Evolutionary conservation across 2,888 invertebrate species (phyloP).

Genomic region (Drosophila meridiana): DNA sequence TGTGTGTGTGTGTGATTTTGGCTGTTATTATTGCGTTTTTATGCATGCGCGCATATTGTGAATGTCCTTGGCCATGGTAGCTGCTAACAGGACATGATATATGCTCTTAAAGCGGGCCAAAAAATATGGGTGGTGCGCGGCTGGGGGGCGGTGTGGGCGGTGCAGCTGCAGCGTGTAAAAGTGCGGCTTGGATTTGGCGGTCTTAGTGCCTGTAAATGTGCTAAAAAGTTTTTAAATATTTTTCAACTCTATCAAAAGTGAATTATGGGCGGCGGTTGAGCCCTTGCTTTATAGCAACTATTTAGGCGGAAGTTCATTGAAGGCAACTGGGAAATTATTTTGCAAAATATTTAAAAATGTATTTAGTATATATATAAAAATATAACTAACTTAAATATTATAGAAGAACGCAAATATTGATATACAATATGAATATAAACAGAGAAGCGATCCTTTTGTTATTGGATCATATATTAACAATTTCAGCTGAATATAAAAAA

Average conservation of each 20-base stretch:
- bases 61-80: conserved; percentile 76
- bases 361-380: not conserved
- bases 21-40: conserved; percentile 78
- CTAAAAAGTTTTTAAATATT: conserved; percentile 70
- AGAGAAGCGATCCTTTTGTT: too few species aligned
- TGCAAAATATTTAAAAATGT: not conserved
- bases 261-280: conserved; percentile 55
- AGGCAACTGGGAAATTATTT: conserved; percentile 17
- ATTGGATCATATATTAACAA: too few species aligned
- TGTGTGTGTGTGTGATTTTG: conserved; percentile 31
- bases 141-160: not conserved
- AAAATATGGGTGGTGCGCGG: not conserved
- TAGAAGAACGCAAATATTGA: too few species aligned
- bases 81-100: conserved; percentile 71
- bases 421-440: too few species aligned
- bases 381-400: not conserved
- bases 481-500: too few species aligned
- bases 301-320: conserved; percentile 36
- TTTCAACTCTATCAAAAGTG: conserved; percentile 59
- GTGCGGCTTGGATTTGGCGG: conserved; percentile 35
- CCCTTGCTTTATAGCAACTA: conserved; percentile 8
- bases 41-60: conserved; percentile 79
- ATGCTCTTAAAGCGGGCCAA: conserved; percentile 69
- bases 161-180: conserved; percentile 21
- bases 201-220: conserved; percentile 41